phyloP scores from a whole-genome alignment of 1,140 invertebrate species.

The Protaetia brevitarsis region DNA sequence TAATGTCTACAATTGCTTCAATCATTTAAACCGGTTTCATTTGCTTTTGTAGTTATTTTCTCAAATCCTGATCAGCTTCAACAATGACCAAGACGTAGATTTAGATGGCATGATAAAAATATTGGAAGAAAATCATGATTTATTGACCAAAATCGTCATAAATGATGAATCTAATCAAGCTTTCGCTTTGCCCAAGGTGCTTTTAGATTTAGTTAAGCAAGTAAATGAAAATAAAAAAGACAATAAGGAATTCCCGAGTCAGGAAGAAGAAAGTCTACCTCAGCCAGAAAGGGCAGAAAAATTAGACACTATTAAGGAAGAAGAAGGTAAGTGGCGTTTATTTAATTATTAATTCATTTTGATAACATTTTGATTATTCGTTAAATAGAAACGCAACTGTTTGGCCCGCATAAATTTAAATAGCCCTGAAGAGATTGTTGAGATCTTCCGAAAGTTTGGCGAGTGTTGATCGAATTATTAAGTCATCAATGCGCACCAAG shows the following conservation, averaged over 20 bases:
- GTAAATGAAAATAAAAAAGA: slow-evolving; percentile 50
- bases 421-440: slow-evolving; percentile 68
- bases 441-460: slow-evolving; percentile 79
- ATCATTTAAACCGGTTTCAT: too few relatives aligned
- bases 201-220: slow-evolving; percentile 70
- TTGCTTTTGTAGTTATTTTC: slow-evolving; percentile 68
- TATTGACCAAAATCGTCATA: slow-evolving; percentile 72
- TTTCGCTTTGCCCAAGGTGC: slow-evolving; percentile 67
- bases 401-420: slow-evolving; percentile 40
- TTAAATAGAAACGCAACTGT: not conserved
- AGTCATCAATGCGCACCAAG: slow-evolving; percentile 62
- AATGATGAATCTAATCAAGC: slow-evolving; percentile 68
- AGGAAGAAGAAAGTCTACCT: not conserved
- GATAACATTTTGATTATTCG: too few relatives aligned
- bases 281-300: not conserved
- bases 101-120: slow-evolving; percentile 67
- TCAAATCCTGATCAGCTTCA: slow-evolving; percentile 70
- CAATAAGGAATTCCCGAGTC: not conserved
- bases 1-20: too few relatives aligned
- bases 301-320: not conserved
- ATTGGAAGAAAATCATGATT: slow-evolving; percentile 71
- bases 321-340: not conserved
- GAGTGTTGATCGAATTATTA: slow-evolving; percentile 71
- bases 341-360: too few relatives aligned
- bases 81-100: slow-evolving; percentile 63